Conservation (phyloP, 53 echinoderm and acorn worm species). For the Luidia sarsii region DNA sequence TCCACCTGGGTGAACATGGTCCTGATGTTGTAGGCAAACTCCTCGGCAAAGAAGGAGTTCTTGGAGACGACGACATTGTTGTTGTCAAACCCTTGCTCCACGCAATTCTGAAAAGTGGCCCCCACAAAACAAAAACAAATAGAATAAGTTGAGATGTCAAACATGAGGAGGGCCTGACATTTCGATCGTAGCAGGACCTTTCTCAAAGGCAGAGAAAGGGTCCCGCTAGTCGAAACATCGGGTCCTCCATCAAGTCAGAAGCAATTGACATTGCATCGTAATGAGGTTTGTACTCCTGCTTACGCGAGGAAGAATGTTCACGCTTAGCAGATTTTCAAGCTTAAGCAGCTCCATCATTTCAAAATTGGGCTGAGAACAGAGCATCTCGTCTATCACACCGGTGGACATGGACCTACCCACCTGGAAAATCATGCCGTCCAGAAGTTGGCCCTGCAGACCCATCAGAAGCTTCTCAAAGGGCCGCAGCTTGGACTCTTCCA, state of each 20-base stretch:
- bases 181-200: too few species aligned
- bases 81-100: conserved; percentile 95
- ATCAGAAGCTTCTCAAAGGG: conserved; percentile 98
- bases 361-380: neutral
- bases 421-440: conserved; percentile 99
- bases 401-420: conserved; percentile 48
- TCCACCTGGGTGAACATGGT: conserved; percentile 89
- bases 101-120: conserved; percentile 75
- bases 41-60: conserved; percentile 92
- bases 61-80: conserved; percentile 79
- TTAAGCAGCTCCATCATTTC: too few species aligned
- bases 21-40: conserved; percentile 91
- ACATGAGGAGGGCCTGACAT: too few species aligned
- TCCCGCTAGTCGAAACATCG: neutral
- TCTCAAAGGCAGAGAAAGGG: too few species aligned
- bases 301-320: too few species aligned
- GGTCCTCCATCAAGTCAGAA: too few species aligned
- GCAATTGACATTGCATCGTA: too few species aligned
- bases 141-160: neutral
- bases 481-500: conserved; percentile 86
- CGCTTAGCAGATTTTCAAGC: too few species aligned
- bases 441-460: conserved; percentile 91
- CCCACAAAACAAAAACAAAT: neutral
- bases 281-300: too few species aligned
- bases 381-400: neutral